A percentile compares a stretch with the other conserved stretches of the same genome.
These are phyloP conservation scores for Tragelaphus buxtoni DNA, from an alignment of 2,113 vertebrate species.

Conservation along the genomic window DNA sequence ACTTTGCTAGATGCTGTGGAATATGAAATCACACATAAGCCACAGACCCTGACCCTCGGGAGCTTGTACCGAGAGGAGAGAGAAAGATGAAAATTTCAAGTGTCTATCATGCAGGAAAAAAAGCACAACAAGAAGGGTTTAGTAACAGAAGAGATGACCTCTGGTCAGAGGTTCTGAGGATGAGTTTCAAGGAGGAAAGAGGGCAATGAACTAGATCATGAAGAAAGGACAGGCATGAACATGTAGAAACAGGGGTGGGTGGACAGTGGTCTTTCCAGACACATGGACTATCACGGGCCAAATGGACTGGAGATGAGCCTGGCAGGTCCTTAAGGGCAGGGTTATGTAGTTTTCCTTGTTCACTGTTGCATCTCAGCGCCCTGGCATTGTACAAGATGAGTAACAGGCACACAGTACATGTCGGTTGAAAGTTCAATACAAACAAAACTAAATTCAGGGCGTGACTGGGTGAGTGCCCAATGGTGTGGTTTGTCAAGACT, in stretches of 20 bases:
- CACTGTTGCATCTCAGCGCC: no score
- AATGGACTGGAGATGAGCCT: no score
- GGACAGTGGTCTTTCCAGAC: no score
- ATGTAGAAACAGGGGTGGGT: neutral
- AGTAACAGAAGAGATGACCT: neutral
- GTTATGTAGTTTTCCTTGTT: no score
- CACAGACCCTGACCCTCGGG: neutral
- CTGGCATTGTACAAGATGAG: no score
- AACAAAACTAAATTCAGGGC: neutral
- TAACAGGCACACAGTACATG: no score
- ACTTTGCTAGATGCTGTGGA: no score
- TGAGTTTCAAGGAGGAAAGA: neutral
- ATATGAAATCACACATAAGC: neutral
- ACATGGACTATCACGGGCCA: no score
- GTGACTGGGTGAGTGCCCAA: no score
- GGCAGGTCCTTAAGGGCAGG: no score
- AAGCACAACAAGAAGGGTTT: neutral
- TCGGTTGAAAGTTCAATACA: no score
- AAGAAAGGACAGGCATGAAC: neutral
- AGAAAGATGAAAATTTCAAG: neutral
- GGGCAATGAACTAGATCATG: neutral
- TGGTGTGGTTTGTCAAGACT: neutral
- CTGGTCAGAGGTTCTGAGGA: neutral
- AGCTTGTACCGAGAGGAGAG: neutral
- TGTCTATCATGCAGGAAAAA: neutral